Evolutionary conservation across 2,888 invertebrate genomes (phyloP), one percentile per base, ranked within the genome.

Genomic region (Alsophila aescularia): DNA sequence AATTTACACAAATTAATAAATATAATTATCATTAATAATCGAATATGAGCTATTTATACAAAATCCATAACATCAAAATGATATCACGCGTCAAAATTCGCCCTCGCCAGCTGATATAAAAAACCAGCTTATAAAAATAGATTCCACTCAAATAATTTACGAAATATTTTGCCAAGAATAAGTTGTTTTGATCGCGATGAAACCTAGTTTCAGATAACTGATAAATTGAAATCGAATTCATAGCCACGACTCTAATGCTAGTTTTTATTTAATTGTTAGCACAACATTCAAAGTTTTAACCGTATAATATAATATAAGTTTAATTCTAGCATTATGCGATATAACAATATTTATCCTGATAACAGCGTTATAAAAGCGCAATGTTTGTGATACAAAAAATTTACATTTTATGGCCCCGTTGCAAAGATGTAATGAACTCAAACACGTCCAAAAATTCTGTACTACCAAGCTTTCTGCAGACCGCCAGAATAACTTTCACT

Each of bases 81-180:
- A 89, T 89, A 86, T 86, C 73, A 75, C 82, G 81, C 77, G 64
- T 67, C 66, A 70, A 68, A 64, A 66, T n/a, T 15, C 21, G 13
- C 75, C 73, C 66, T 72, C 69, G 67, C 72, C 72, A 65, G 75
- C 61, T 70, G 65, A 66, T 70, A 81, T 77, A 2, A 2, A 85
- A 72, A 85, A 79, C 79, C 74, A 83, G 80, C 80, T 78, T 89
- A 89, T 82, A 87, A 89, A 90, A 89, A 90, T 89, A 89, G 85
- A 90, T 89, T 87, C 88, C 89, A 89, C 87, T 69, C 73, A 84
- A 83, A 83, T 74, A 61, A 75, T 77, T 84, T 81, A 66, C 80
- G 85, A 87, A 86, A 87, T 85, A 87, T 83, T 75, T 77, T 47
- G 77, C 75, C 75, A 73, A 75, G 72, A 75, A 79, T 68, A 72